phyloP scores from a whole-genome alignment of 2,113 vertebrate species.

The Tachycineta bicolor region DNA sequence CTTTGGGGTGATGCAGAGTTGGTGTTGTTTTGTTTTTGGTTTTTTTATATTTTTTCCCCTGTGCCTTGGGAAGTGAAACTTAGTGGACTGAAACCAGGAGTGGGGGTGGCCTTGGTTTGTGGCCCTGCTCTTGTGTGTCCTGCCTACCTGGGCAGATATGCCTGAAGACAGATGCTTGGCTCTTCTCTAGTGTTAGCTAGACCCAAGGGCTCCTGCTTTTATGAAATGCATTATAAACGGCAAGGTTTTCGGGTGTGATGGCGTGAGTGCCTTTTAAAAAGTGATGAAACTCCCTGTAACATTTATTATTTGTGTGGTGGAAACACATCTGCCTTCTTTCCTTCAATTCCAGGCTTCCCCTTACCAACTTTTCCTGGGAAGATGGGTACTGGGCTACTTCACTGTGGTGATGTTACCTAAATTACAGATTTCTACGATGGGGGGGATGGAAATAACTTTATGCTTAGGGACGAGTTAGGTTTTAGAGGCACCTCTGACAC shows the following conservation, averaged over 20 bases:
- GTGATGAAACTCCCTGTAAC: not conserved
- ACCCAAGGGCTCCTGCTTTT: not conserved
- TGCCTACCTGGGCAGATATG: accelerated
- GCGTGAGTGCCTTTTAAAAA: accelerated
- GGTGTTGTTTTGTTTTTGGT: not conserved
- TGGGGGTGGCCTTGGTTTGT: not conserved
- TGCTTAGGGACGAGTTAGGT: not conserved
- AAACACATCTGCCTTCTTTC: not conserved
- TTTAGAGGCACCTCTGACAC: not conserved
- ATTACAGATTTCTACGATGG: not conserved
- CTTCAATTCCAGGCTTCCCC: accelerated
- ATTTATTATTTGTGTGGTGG: not conserved
- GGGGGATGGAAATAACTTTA: not conserved
- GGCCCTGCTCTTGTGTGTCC: accelerated
- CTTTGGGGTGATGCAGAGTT: too few species aligned
- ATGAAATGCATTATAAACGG: accelerated
- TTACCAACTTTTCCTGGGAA: accelerated
- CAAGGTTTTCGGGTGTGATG: not conserved
- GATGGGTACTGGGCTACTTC: not conserved
- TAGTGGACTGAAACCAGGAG: not conserved
- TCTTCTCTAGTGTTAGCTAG: not conserved
- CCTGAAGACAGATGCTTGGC: not conserved
- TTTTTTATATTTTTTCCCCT: too few species aligned
- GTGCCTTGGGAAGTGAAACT: not conserved
- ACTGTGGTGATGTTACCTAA: not conserved